Percentiles rank a stretch among this genome's conserved stretches.
Conservation (phyloP, 2,797 vertebrate genomes). For the Hirundo rustica region DNA sequence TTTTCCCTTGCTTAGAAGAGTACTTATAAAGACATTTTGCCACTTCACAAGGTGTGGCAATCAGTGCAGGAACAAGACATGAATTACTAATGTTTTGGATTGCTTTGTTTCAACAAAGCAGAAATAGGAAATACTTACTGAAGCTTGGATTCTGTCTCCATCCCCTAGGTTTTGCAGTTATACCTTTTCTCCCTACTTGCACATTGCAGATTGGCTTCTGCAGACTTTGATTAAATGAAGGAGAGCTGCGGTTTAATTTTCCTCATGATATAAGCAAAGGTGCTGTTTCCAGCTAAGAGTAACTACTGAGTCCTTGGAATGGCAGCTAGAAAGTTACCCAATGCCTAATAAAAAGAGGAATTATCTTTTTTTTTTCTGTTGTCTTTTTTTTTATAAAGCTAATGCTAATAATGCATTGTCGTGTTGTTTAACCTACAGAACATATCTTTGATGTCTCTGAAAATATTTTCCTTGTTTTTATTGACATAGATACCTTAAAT, state of each 20-base stretch:
- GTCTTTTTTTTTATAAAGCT: background rate
- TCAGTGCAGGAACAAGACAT: slow-evolving; percentile 11
- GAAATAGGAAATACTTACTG: background rate
- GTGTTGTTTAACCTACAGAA: background rate
- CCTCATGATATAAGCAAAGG: background rate
- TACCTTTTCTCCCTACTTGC: background rate
- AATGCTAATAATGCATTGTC: background rate
- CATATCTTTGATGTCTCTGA: background rate
- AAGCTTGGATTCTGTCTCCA: background rate
- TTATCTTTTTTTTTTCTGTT: background rate
- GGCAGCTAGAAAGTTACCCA: background rate
- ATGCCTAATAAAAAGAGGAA: background rate
- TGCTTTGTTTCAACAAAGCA: background rate
- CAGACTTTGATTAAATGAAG: background rate
- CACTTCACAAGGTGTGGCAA: slow-evolving; percentile 13
- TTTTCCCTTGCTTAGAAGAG: slow-evolving; percentile 45
- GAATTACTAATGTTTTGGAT: background rate
- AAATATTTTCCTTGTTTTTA: background rate
- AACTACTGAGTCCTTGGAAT: background rate
- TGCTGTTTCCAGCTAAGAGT: background rate
- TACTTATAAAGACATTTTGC: slow-evolving; percentile 16
- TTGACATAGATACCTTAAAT: background rate
- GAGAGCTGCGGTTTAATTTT: slow-evolving; percentile 15
- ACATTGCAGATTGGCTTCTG: background rate
- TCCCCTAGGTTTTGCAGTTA: background rate